phyloP scores from a whole-genome alignment of 2,113 vertebrate species.

The Phrynosoma blainvillii region DNA sequence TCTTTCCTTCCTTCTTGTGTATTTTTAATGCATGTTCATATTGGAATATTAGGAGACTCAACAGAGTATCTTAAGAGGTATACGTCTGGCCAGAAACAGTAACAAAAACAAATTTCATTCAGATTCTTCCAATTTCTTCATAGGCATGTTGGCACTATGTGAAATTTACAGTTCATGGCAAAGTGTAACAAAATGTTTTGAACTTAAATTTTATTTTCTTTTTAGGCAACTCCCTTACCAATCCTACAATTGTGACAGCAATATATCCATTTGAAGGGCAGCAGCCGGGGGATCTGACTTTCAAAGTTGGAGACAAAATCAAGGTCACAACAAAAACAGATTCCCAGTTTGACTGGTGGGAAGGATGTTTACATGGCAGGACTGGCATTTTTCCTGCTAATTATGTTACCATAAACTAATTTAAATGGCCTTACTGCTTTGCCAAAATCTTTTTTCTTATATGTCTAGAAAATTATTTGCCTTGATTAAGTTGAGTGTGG shows the following conservation, averaged over 20 bases:
- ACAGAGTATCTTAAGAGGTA: not conserved
- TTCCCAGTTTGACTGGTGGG: conserved; percentile 97
- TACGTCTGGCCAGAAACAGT: not conserved
- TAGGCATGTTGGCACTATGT: not conserved
- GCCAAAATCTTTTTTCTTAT: conserved; percentile 26
- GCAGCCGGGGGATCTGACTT: conserved; percentile 90
- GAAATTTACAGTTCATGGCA: not conserved
- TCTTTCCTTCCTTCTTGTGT: no score
- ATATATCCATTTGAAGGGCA: conserved; percentile 86
- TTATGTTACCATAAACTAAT: conserved; percentile 82
- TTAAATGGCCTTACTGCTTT: conserved; percentile 23
- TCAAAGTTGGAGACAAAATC: conserved; percentile 88
- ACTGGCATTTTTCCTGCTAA: conserved; percentile 98
- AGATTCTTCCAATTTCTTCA: not conserved
- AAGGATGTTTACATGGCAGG: conserved; percentile 82
- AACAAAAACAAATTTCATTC: not conserved
- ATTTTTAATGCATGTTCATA: not conserved
- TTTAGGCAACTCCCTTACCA: conserved; percentile 62
- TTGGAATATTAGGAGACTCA: not conserved
- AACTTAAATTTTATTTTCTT: conserved; percentile 31
- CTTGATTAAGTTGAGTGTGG: not conserved
- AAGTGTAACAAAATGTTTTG: not conserved
- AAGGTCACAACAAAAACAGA: conserved; percentile 86
- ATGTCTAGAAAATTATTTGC: conserved; percentile 16
- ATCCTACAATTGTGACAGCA: conserved; percentile 78